phyloP scores from a whole-genome alignment of 1,140 invertebrate species.

The Papilio dardanus region DNA sequence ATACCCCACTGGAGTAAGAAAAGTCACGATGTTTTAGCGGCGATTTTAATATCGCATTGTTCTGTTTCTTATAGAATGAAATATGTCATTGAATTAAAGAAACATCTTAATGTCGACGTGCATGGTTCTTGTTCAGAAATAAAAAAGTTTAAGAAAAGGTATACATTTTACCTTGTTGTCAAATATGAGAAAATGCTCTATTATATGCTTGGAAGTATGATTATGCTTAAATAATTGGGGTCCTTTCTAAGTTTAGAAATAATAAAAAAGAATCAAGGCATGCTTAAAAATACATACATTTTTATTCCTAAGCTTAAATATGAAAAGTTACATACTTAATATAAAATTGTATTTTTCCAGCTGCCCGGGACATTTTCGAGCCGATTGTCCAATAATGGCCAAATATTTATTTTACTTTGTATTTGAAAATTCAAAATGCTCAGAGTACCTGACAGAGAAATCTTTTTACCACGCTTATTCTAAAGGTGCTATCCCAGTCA shows the following conservation, averaged over 20 bases:
- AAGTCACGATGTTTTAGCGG: conserved; percentile 78
- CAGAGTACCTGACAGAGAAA: conserved; percentile 89
- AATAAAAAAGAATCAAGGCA: no score
- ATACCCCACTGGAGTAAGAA: conserved; percentile 60
- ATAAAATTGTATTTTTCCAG: conserved; percentile 63
- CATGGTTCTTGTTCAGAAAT: conserved; percentile 63
- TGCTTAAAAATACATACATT: no score
- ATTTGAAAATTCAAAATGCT: conserved; percentile 89
- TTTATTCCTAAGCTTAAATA: neutral
- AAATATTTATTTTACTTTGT: conserved; percentile 89
- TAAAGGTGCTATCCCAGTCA: conserved; percentile 87
- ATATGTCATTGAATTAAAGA: conserved; percentile 83
- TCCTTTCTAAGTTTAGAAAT: no score
- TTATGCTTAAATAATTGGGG: no score
- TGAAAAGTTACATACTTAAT: neutral
- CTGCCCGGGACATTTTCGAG: conserved; percentile 84
- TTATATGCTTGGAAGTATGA: no score
- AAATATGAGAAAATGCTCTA: neutral
- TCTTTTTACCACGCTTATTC: conserved; percentile 85
- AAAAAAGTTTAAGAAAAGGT: conserved; percentile 55
- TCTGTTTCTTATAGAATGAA: conserved; percentile 80
- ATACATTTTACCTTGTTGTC: neutral
- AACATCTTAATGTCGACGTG: conserved; percentile 62
- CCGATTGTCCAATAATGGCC: conserved; percentile 83
- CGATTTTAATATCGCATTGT: conserved; percentile 87